phyloP scores from a whole-genome alignment of 92 coral and sea anemone genomes.

The Porites lobata region DNA sequence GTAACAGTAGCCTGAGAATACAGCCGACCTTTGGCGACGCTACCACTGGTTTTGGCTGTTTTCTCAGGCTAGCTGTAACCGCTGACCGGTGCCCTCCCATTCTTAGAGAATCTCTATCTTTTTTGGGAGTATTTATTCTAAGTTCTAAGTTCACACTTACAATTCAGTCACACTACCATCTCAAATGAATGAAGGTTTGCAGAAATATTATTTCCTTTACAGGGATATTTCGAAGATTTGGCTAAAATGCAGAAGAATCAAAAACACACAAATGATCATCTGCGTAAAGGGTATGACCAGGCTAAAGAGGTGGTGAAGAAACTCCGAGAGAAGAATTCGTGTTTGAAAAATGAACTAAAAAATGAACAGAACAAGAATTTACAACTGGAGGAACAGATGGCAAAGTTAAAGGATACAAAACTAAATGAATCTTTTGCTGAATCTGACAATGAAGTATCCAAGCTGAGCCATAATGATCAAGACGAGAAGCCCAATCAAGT shows the following conservation, averaged over 20 bases:
- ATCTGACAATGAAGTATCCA: background rate
- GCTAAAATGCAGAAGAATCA: constrained; percentile 70
- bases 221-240: constrained; percentile 80
- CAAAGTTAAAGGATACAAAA: constrained; percentile 22
- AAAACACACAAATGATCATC: constrained; percentile 46
- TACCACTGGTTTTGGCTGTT: too few species aligned
- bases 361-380: constrained; percentile 36
- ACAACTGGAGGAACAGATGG: constrained; percentile 55
- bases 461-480: too few species aligned
- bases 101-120: too few species aligned
- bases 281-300: constrained; percentile 70
- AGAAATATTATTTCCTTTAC: background rate
- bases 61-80: too few species aligned
- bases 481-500: background rate
- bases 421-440: background rate
- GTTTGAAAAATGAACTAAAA: constrained; percentile 64
- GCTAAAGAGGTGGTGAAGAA: constrained; percentile 79
- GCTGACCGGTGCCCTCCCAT: too few species aligned
- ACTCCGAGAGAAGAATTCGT: constrained; percentile 68
- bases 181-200: background rate
- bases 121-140: too few species aligned
- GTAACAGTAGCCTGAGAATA: too few species aligned
- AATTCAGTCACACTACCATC: background rate
- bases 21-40: too few species aligned
- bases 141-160: too few species aligned